A percentile compares a stretch with the other conserved stretches of the same genome.
Evolutionary conservation across 1,140 invertebrate species (phyloP).

Genomic region (Pseudomyrmex dendroicus): DNA sequence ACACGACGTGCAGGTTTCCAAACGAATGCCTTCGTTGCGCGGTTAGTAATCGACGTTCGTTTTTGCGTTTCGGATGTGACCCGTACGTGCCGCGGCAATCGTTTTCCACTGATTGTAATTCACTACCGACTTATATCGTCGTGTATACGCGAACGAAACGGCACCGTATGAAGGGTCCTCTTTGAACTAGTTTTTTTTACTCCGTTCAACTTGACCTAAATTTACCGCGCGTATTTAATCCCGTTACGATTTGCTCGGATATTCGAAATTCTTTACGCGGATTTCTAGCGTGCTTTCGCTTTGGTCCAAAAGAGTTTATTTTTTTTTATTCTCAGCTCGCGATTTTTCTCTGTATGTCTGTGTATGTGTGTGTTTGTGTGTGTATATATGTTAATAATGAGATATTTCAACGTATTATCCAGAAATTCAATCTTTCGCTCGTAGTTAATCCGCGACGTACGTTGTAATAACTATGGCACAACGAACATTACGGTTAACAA

Average conservation of each 20-base stretch:
- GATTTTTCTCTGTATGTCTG: too few relatives aligned
- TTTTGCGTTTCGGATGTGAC: constrained; percentile 12
- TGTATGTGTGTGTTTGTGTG: too few relatives aligned
- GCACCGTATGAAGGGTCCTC: neutral
- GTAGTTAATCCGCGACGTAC: constrained; percentile 19
- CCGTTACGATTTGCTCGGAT: constrained; percentile 32
- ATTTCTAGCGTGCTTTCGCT: constrained; percentile 43
- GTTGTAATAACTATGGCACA: constrained; percentile 26
- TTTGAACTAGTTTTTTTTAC: constrained; percentile 10
- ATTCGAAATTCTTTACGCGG: constrained; percentile 29
- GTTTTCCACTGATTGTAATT: constrained; percentile 47
- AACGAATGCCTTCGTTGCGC: constrained; percentile 54
- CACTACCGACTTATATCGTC: constrained; percentile 45
- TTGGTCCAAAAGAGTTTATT: constrained; percentile 12
- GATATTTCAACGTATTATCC: constrained; percentile 48
- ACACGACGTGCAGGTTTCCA: constrained; percentile 12
- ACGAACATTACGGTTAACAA: constrained; percentile 46
- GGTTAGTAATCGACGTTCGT: constrained; percentile 27
- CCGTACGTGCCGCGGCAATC: neutral
- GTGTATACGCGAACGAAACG: neutral
- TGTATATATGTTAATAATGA: neutral
- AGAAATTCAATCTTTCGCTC: constrained; percentile 53
- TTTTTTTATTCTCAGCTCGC: neutral
- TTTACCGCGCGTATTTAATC: constrained; percentile 44
- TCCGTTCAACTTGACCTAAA: constrained; percentile 49